phyloP scores from a whole-genome alignment of 1,140 invertebrate genomes.

The Leptopilina clavipes region DNA sequence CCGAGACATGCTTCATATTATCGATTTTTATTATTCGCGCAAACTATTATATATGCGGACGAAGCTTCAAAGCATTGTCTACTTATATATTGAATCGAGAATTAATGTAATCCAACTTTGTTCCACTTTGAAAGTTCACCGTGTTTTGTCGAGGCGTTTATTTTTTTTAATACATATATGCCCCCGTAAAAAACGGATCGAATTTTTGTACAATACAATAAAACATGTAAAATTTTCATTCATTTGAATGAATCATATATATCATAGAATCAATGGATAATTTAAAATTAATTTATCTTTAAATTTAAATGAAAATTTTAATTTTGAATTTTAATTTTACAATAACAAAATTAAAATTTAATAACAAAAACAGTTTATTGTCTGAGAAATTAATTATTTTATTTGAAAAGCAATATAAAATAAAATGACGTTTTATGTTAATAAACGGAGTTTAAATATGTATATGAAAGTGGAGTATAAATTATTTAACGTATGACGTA shows the following conservation, averaged over 20 bases:
- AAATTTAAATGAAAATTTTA: no score
- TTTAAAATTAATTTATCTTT: no score
- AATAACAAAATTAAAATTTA: no score
- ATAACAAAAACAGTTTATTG: no score
- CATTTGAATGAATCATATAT: no score
- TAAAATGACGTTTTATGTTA: neutral
- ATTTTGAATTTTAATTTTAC: no score
- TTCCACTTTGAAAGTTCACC: conserved; percentile 1
- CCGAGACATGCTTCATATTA: conserved; percentile 53
- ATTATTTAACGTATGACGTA: neutral
- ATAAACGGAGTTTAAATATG: neutral
- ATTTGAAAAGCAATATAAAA: neutral
- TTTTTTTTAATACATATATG: neutral
- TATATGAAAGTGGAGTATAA: neutral
- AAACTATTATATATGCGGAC: neutral
- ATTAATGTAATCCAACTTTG: conserved; percentile 23
- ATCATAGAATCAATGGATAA: no score
- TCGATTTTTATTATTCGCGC: conserved; percentile 53
- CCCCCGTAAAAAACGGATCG: neutral
- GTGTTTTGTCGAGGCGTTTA: neutral
- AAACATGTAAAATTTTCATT: no score
- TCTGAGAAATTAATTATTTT: neutral
- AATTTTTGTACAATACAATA: neutral
- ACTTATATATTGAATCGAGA: conserved; percentile 24
- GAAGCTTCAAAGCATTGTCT: conserved; percentile 13